Base-by-base conservation (phyloP, 1,140 invertebrate species). In the Microplitis demolitor region DNA sequence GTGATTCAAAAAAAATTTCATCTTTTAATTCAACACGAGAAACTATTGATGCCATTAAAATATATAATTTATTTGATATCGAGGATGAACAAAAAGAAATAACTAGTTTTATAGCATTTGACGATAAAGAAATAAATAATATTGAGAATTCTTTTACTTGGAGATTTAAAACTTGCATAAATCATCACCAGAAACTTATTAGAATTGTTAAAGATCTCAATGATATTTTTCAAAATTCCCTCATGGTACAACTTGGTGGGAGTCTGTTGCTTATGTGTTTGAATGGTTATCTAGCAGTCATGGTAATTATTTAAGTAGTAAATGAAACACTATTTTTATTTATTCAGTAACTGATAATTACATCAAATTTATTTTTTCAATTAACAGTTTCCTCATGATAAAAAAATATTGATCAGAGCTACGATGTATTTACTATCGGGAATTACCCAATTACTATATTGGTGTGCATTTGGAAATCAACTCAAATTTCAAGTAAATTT, bases 211-310 rank as follows among this genome's bases (percentile, higher is more conserved):
- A 77, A 6, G 76, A 82, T 14, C 74, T 80, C 37, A 81, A 83
- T 58, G 50, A 70, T 4, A 39, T 76, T 6, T 83, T 77, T 37
- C 74, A 64, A 54, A 31, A 37, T 51, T 74, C 73, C 37, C 78
- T 79, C 78, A 71, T 79, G 56, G 69, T 79, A 69, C 81, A 82
- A 69, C 71, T 83, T 39, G 53, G 80, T 4, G 77, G 77, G n/a
- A 82, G 81, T 45, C 78, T 76, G 16, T 75, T 72, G 60, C 79
- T 82, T 62, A 82, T 82, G 69, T 82, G 81, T 50, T 70, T 82
- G 35, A 80, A 77, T n/a, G 74, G 80, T 61, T 82, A 81, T 58
- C 79, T 81, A 61, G 75, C 74, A 13, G 50, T 75, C 33, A 71
- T 75, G 79, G 80, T 82, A 71, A 80, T 73, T 69, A 58, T 39